A percentile compares a stretch with the other conserved stretches of the same genome.
phyloP scores from a whole-genome alignment of 2,888 invertebrate genomes.

The Melanostoma mellinum region DNA sequence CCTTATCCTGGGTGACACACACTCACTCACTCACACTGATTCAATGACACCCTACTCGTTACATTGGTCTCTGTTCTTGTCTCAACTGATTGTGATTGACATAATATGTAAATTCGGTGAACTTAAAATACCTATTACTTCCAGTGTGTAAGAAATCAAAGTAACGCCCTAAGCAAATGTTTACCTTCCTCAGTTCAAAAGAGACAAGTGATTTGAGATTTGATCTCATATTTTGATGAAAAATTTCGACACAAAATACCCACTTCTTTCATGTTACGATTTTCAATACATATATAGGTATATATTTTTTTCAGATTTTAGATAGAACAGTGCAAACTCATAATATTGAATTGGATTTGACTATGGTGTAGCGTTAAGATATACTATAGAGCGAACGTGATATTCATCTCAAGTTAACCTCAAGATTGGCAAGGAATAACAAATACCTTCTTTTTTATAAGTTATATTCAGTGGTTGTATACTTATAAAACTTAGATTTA shows the following conservation, averaged over 20 bases:
- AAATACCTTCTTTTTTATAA: not conserved
- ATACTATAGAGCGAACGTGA: slow-evolving; percentile 60
- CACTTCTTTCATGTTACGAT: slow-evolving; percentile 36
- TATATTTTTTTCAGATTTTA: slow-evolving; percentile 55
- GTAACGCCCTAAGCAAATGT: slow-evolving; percentile 65
- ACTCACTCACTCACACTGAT: slow-evolving; percentile 1
- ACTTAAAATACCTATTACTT: slow-evolving; percentile 44
- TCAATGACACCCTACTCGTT: slow-evolving; percentile 1
- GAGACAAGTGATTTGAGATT: slow-evolving; percentile 64
- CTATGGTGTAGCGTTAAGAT: slow-evolving; percentile 50
- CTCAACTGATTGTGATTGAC: slow-evolving; percentile 52
- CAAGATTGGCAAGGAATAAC: not conserved
- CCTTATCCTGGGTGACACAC: slow-evolving; percentile 4
- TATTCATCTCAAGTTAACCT: slow-evolving; percentile 46
- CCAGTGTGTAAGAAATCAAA: slow-evolving; percentile 50
- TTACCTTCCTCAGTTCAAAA: slow-evolving; percentile 50
- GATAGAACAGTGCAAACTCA: slow-evolving; percentile 67
- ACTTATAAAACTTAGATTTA: too few relatives aligned
- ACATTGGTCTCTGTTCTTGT: not conserved
- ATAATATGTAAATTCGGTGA: slow-evolving; percentile 53
- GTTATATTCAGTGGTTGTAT: too few relatives aligned
- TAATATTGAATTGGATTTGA: slow-evolving; percentile 67
- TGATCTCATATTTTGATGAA: slow-evolving; percentile 56
- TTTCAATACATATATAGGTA: slow-evolving; percentile 30
- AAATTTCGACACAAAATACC: slow-evolving; percentile 33